Evolutionary conservation across 2,888 invertebrate species (phyloP), one percentile per base, ranked within the genome.

Genomic region (Agrilus biguttatus): DNA sequence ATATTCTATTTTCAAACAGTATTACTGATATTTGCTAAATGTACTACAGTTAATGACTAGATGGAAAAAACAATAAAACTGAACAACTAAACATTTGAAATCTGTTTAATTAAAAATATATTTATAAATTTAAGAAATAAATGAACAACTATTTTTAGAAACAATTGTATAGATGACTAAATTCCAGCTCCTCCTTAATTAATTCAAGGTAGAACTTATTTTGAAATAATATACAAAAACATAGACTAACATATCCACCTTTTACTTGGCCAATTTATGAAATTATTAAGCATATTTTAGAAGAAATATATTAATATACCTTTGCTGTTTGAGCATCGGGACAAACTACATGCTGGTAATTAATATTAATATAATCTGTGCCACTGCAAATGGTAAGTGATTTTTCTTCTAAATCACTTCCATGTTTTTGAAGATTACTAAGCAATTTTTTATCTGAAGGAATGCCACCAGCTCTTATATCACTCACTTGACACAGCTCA

Each of bases 291-390:
- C 8, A 8, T n/a, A 5, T 19, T 2, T 37, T 37, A 10, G n/a
- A n/a, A n/a, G n/a, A 37, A 35, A 39, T 19, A 21, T 41, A 40
- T 44, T 36, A 46, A 36, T 56, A 66, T 72, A 95, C 96, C 83
- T 90, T 92, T 37, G 97, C 96, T 14, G 86, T 89, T 50, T 84
- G 86, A 14, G 86, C 80, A 70, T 92, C 90, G 12, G 91, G 85
- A 61, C 93, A 96, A 48, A 97, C 87, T 55, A 98, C 85, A 67
- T 95, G 95, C 59, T 95, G 93, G 68, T 95, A 95, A 69, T 87
- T 93, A 64, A 97, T 93, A 69, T 96, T 97, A 63, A 99, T 98
- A 67, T 98, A 89, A 70, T 99, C 98, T 13, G 91, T 89, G 10
- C 97, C 97, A 60, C 93, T 93, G 69, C 97, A 97, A 59, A 98